Base-by-base conservation (phyloP, 1,140 invertebrate genomes). In the Nomia melanderi region DNA sequence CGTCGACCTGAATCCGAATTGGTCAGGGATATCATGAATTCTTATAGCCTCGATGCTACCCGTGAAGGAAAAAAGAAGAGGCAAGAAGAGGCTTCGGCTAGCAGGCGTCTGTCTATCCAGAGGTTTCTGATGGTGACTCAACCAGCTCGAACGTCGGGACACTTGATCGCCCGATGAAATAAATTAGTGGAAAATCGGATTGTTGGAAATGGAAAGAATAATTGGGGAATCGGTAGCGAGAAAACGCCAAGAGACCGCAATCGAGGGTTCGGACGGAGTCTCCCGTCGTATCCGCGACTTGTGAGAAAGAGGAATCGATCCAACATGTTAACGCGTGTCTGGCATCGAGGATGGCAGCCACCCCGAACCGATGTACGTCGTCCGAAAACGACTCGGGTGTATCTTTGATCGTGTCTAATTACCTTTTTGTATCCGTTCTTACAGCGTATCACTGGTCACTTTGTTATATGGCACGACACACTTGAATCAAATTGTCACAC, bases 261-360 rank as follows among this genome's bases (percentile, higher is more conserved):
- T 64, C 36, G 23, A 27, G 78, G 39, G 50, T 64, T 60, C 36
- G 60, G 39, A 23, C 36, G 33, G 23, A 70, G 44, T 56, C n/a
- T 73, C 36, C 47, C 12, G 25, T 69, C 66, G 69, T 41, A 73
- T 54, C 12, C 56, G 71, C 72, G 78, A 63, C 75, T 78, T 66
- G 65, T 79, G 80, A 88, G 87, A 81, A 86, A 87, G 81, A 79
- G 84, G 67, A 88, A 90, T 87, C 88, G 89, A 88, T 89, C 88
- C 88, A 88, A 87, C 85, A 85, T 84, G 84, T 86, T 87, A 84
- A 86, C 86, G 82, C 85, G 86, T 76, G 80, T 81, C 77, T 78
- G 72, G 77, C 70, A 83, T 79, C 74, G 82, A 75, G 79, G 73
- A 77, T 73, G 64, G 78, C 67, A 77, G 65, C 47, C 64, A 77